These are phyloP conservation scores for Ophonus ardosiacus DNA, from an alignment of 2,888 invertebrate genomes.

Conservation along the genomic window DNA sequence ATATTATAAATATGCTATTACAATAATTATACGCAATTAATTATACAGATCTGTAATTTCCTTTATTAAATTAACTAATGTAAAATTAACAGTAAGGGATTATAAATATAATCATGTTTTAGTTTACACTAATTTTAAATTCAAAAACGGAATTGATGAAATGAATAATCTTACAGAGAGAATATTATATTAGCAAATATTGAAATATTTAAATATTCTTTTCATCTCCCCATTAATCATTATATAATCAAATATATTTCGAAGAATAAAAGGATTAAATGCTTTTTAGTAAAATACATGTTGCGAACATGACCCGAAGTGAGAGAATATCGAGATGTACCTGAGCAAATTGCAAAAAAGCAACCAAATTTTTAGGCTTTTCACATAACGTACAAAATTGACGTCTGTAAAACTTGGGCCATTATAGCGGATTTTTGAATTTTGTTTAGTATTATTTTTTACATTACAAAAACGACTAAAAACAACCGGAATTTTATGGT, in stretches of 20 bases:
- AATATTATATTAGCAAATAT: conserved; percentile 23
- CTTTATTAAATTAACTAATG: conserved; percentile 26
- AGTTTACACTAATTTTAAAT: conserved; percentile 11
- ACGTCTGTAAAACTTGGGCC: too few species aligned
- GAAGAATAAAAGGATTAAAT: neutral
- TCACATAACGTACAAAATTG: too few species aligned
- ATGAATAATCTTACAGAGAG: conserved; percentile 20
- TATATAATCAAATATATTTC: neutral
- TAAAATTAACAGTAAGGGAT: neutral
- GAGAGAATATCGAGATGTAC: too few species aligned
- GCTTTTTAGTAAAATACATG: neutral
- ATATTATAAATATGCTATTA: conserved; percentile 16
- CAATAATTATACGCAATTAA: conserved; percentile 32
- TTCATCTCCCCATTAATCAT: neutral
- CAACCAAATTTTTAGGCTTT: too few species aligned
- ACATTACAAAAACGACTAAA: too few species aligned
- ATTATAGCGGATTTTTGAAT: too few species aligned
- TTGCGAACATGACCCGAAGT: too few species aligned
- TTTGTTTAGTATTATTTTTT: too few species aligned
- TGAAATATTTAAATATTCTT: conserved; percentile 5
- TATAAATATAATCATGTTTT: conserved; percentile 1
- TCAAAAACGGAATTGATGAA: conserved; percentile 9
- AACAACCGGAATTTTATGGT: too few species aligned
- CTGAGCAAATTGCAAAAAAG: too few species aligned
- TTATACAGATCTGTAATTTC: conserved; percentile 34